These are phyloP conservation scores for Lycocerus yunnanus DNA, from an alignment of 2,888 invertebrate genomes.

Conservation along the genomic window DNA sequence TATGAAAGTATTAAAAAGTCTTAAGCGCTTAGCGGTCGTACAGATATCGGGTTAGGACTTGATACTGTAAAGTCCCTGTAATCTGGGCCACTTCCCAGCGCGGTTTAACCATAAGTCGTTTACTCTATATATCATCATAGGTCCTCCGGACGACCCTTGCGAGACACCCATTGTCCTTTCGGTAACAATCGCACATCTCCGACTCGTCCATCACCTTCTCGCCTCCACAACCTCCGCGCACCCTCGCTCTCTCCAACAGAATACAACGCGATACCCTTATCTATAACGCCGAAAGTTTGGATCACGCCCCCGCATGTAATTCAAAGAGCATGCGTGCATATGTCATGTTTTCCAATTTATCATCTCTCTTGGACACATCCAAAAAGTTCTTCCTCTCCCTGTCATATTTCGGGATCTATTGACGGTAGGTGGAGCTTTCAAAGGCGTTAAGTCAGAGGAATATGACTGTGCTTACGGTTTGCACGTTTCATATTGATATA, in stretches of 20 bases:
- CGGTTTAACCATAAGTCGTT: constrained; percentile 76
- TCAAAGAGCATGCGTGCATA: constrained; percentile 50
- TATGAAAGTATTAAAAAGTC: constrained; percentile 74
- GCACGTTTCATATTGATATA: constrained; percentile 51
- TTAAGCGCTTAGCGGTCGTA: constrained; percentile 69
- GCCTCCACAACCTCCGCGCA: constrained; percentile 9
- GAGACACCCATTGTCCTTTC: constrained; percentile 48
- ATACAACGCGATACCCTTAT: constrained; percentile 36
- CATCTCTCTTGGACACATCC: constrained; percentile 38
- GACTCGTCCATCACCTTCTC: constrained; percentile 39
- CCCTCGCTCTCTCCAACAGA: constrained; percentile 18
- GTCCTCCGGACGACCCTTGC: constrained; percentile 53
- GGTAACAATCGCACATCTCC: constrained; percentile 45
- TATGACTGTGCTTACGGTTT: constrained; percentile 41
- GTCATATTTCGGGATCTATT: constrained; percentile 42
- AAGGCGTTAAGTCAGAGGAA: constrained; percentile 56
- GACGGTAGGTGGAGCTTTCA: constrained; percentile 49
- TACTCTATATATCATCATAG: constrained; percentile 73
- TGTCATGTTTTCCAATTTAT: constrained; percentile 41
- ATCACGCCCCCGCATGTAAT: constrained; percentile 48
- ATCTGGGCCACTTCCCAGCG: constrained; percentile 77
- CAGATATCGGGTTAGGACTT: constrained; percentile 64
- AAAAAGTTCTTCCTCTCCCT: constrained; percentile 29
- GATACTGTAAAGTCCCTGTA: constrained; percentile 62
- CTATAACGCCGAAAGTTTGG: constrained; percentile 43